Evolutionary conservation across 2,113 vertebrate species (phyloP), one percentile per base, ranked within the genome.

Genomic region (Boleophthalmus pectinirostris): DNA sequence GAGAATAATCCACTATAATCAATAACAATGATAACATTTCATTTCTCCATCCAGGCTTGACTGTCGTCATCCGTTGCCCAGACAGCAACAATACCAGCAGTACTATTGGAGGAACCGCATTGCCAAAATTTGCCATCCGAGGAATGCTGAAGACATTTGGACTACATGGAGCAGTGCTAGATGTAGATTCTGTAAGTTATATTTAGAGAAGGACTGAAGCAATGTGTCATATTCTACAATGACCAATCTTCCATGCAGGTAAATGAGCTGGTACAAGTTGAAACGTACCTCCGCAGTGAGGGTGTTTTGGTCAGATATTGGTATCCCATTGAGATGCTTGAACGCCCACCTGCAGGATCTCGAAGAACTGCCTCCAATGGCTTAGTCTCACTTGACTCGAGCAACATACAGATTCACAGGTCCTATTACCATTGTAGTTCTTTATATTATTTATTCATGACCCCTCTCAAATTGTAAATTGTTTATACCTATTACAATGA

Each of bases 291-390:
- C 51, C 91, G 97, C 20, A 99, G 97, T 64, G 97, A 99, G 85
- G 98, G 98, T 0, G 96, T 98, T 13, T 88, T 99, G 73, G 97
- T 99, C 4, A 92, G 97, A 51, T 99, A 99, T 90, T 99, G 98
- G 98, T 99, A 99, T 33, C 98, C 98, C 6, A 98, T 99, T 49
- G 97, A 99, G 83, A 98, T 97, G 95, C 79, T 99, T 66, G 98
- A 99, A 84, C 94, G 97, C 20, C 97, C 98, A 0, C 97, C 97
- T 0, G 95, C 96, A 5, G 97, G 97, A 4, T 97, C 97, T 69
- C 93, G 98, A 71, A 94, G 98, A 69, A 99, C 96, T 68, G 97
- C 97, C 1, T 96, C 97, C 29, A 98, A 98, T 1, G 97, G 98
- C 1, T 87, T 99, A 58, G 95, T 99, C 70, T 97, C 97, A 43